phyloP scores from a whole-genome alignment of 1,140 invertebrate genomes.

The Platorchestia sp. region DNA sequence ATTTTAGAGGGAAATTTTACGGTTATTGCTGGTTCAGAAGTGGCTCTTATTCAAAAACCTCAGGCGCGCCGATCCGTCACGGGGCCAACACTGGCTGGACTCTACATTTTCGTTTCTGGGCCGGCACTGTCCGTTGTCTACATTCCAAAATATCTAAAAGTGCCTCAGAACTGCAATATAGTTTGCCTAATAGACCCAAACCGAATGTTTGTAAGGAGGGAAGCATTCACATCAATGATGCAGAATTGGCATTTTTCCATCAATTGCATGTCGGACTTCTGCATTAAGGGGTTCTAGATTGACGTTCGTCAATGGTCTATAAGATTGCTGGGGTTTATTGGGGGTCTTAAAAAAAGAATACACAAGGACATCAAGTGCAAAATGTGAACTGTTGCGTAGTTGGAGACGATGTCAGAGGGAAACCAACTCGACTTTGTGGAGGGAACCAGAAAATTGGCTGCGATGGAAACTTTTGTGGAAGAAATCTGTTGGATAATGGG shows the following conservation, averaged over 20 bases:
- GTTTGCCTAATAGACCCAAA: slow-evolving; percentile 9
- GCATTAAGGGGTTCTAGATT: background rate
- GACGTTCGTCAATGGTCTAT: background rate
- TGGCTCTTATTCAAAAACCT: slow-evolving; percentile 38
- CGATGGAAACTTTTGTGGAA: no score
- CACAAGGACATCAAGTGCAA: background rate
- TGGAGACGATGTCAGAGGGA: background rate
- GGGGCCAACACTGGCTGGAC: background rate
- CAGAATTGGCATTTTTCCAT: background rate
- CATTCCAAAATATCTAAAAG: background rate
- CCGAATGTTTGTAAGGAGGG: background rate
- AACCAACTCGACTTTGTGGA: background rate
- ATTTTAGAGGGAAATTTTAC: slow-evolving; percentile 43
- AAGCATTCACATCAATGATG: background rate
- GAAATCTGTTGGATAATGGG: no score
- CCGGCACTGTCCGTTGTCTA: background rate
- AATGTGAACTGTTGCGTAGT: background rate
- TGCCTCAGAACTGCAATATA: background rate
- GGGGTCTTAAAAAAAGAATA: background rate
- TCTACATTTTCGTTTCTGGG: background rate
- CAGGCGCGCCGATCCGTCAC: slow-evolving; percentile 15
- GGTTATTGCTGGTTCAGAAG: slow-evolving; percentile 47
- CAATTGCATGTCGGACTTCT: background rate
- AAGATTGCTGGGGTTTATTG: background rate
- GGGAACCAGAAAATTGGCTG: background rate